Evolutionary conservation across 2,888 invertebrate species (phyloP), one percentile per base, ranked within the genome.

Genomic region (Mythimna impura): DNA sequence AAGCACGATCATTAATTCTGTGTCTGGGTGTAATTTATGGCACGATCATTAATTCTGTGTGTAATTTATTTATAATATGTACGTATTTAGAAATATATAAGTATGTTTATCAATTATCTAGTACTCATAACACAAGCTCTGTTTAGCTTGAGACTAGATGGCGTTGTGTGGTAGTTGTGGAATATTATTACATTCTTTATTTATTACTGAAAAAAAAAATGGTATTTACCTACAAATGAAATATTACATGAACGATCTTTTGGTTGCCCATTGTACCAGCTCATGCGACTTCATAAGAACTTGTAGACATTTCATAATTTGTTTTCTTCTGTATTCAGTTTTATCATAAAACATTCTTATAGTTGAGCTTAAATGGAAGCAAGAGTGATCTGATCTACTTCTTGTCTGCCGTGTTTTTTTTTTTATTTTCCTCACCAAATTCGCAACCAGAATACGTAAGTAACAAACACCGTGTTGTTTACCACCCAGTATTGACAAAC

Each of bases 401-500:
- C 17, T 6, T 2, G 14, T 14, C 2, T 20, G 10, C 4, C 1
- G 1, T 30, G 10, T 50, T 22, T 71, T 50, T 69, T 40, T 50
- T 40, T 12, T 1, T 40, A 5, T n/a, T 54, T 36, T 57, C 22
- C 1, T 66, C 12, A 9, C 10, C 10, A 22, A 12, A 22, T 55
- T 60, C 8, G 47, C 36, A 43, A 43, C 22, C 40, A 12, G 55
- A 68, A 71, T 47, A 60, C 55, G n/a, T 63, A 25, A 30, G 17
- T 55, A 47, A n/a, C 30, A 52, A 30, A 9, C 12, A 2, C n/a
- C 12, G 7, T 30, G 40, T 3, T 73, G 43, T 69, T 52, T 66
- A 63, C 62, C 30, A 50, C 47, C 43, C 30, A 9, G 22, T 30
- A 67, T 65, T 67, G 55, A 55, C 66, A 73, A 67, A 40, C 81